Conservation (phyloP, 1,140 invertebrate genomes). For the Hyposmocoma kahamanoa region DNA sequence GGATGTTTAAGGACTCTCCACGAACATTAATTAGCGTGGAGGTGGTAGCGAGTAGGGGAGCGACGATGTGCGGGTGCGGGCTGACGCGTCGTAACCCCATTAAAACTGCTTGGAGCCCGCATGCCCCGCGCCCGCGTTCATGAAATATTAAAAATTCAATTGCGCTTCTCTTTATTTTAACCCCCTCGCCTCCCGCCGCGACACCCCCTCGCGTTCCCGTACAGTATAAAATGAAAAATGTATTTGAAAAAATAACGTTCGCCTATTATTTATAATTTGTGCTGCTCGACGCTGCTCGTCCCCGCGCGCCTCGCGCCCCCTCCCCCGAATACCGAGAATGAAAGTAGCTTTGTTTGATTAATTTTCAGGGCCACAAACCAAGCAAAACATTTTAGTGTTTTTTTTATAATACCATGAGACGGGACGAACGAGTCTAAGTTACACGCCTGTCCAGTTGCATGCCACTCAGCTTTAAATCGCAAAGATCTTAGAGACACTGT, state of each 20-base stretch:
- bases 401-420: no score
- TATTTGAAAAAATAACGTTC: slow-evolving; percentile 71
- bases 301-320: slow-evolving; percentile 5
- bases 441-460: no score
- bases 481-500: no score
- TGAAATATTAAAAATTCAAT: slow-evolving; percentile 76
- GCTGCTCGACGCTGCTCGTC: slow-evolving; percentile 34
- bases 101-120: slow-evolving; percentile 58
- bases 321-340: no score
- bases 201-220: slow-evolving; percentile 47
- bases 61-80: background rate
- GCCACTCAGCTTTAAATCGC: no score
- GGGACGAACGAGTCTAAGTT: no score
- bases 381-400: no score
- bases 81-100: slow-evolving; percentile 48
- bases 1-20: no score
- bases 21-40: no score
- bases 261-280: slow-evolving; percentile 73
- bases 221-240: slow-evolving; percentile 74
- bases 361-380: background rate
- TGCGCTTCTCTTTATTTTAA: slow-evolving; percentile 75
- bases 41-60: background rate
- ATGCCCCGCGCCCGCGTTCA: slow-evolving; percentile 41
- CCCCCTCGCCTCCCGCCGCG: slow-evolving; percentile 50
- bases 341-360: background rate